phyloP scores from a whole-genome alignment of 2,113 vertebrate genomes.

The Erpornis zantholeuca region DNA sequence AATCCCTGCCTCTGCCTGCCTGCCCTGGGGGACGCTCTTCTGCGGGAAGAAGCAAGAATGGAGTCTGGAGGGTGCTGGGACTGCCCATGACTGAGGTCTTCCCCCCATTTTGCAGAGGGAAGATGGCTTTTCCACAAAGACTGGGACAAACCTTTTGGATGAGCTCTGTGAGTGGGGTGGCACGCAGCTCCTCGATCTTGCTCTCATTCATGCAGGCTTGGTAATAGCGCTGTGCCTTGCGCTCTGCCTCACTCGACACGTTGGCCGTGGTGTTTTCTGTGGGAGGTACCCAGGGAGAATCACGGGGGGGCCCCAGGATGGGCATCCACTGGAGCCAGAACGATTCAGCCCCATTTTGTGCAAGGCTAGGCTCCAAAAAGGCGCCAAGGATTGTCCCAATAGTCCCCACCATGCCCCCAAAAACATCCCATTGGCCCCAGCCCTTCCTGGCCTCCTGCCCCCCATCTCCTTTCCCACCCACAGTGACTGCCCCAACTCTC shows the following conservation, averaged over 20 bases:
- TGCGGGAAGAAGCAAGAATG: neutral
- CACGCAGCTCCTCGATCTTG: slow-evolving; percentile 87
- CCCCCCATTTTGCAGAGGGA: neutral
- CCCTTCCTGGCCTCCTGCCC: neutral
- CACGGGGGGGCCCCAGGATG: neutral
- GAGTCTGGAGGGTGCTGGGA: neutral
- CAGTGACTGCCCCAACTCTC: neutral
- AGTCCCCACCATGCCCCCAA: accelerated
- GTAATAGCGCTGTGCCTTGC: slow-evolving; percentile 91
- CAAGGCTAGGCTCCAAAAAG: neutral
- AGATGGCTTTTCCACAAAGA: neutral
- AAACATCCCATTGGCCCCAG: neutral
- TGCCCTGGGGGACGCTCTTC: neutral
- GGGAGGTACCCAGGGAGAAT: neutral
- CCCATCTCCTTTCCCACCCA: neutral
- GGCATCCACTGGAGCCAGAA: neutral
- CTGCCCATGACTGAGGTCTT: neutral
- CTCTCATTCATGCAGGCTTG: slow-evolving; percentile 93
- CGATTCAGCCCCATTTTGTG: neutral
- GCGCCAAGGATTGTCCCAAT: accelerated
- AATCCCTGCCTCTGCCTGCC: neutral
- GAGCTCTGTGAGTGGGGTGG: slow-evolving; percentile 83
- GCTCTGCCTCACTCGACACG: slow-evolving; percentile 82
- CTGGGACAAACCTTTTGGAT: slow-evolving; percentile 82
- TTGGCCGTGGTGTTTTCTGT: slow-evolving; percentile 87